Evolutionary conservation across 2,888 invertebrate genomes (phyloP).

Genomic region (Leptopilina syphax): DNA sequence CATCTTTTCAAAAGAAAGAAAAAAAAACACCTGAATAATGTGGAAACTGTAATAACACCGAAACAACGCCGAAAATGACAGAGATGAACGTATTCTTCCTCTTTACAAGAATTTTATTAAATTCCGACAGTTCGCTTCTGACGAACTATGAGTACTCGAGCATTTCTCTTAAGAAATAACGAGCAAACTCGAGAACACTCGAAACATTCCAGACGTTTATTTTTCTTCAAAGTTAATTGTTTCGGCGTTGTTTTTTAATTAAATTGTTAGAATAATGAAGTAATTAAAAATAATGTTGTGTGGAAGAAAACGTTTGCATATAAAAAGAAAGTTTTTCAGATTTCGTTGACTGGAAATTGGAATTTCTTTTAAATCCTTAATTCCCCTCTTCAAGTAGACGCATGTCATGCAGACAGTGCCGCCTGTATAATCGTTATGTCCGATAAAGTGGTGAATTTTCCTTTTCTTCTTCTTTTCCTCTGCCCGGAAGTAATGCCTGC

Average conservation of each 20-base stretch:
- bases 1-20: background rate
- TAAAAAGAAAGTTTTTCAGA: too few relatives aligned
- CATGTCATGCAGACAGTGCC: background rate
- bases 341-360: too few relatives aligned
- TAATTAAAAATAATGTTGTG: conserved; percentile 8
- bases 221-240: conserved; percentile 29
- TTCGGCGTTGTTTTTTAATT: background rate
- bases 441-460: conserved; percentile 26
- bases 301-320: too few relatives aligned
- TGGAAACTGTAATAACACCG: conserved; percentile 22
- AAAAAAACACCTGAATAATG: background rate
- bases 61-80: conserved; percentile 22
- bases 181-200: conserved; percentile 34
- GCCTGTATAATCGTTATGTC: background rate
- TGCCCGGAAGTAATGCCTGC: background rate
- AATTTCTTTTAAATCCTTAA: background rate
- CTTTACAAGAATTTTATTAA: conserved; percentile 36
- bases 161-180: conserved; percentile 37
- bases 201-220: conserved; percentile 21
- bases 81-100: conserved; percentile 5
- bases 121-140: conserved; percentile 31
- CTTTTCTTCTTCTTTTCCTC: background rate
- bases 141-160: conserved; percentile 31
- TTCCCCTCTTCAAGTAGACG: conserved; percentile 5
- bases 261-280: background rate